Conservation (phyloP, 2,888 invertebrate genomes). For the Cactoblastis cactorum region DNA sequence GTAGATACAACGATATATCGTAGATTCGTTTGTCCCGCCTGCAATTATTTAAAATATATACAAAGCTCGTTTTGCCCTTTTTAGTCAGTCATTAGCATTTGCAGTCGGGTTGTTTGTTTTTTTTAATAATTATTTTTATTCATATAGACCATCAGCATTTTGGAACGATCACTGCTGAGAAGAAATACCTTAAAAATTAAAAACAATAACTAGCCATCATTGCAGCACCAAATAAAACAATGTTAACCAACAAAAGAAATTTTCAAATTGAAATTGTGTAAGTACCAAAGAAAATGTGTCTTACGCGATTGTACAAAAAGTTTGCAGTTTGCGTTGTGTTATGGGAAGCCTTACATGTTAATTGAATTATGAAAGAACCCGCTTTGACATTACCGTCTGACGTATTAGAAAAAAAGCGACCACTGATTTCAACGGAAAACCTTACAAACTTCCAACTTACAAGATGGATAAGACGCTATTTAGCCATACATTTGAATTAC, state of each 20-base stretch:
- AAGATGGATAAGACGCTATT: background rate
- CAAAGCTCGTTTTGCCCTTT: too few relatives aligned
- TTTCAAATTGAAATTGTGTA: background rate
- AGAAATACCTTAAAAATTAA: too few relatives aligned
- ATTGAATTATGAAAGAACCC: constrained; percentile 32
- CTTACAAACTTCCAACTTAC: constrained; percentile 19
- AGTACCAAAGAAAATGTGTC: background rate
- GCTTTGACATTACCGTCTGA: background rate
- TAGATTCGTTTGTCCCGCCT: too few relatives aligned
- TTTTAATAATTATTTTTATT: too few relatives aligned
- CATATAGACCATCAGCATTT: too few relatives aligned
- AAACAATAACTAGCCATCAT: too few relatives aligned
- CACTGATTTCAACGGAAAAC: constrained; percentile 18
- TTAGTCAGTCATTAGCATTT: too few relatives aligned
- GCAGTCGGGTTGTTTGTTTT: too few relatives aligned
- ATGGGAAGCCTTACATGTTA: constrained; percentile 30
- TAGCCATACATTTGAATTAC: background rate
- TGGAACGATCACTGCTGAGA: too few relatives aligned
- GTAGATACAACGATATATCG: too few relatives aligned
- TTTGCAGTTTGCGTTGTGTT: constrained; percentile 23
- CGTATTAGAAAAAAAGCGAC: constrained; percentile 1
- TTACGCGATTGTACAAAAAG: constrained; percentile 14
- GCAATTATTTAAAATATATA: too few relatives aligned
- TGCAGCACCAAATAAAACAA: background rate
- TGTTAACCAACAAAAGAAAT: background rate